Conservation (phyloP, 2,888 invertebrate species). For the Sarcophaga variegata region DNA sequence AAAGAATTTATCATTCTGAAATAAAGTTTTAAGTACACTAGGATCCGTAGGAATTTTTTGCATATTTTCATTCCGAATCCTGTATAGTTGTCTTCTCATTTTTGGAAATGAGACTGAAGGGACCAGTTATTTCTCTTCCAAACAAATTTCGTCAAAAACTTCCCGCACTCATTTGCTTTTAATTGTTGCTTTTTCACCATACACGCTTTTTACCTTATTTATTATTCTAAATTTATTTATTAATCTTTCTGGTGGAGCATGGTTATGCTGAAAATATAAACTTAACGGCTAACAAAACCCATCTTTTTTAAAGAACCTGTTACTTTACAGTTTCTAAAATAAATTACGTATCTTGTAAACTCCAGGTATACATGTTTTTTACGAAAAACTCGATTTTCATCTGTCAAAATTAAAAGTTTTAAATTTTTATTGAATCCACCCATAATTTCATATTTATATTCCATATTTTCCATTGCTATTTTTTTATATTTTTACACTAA, state of each 20-base stretch:
- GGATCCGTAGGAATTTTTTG: too few species aligned
- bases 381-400: slow-evolving; percentile 9
- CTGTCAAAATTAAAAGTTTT: neutral
- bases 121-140: neutral
- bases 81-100: neutral
- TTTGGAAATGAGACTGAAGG: too few species aligned
- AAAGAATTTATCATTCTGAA: too few species aligned
- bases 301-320: too few species aligned
- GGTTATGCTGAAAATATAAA: neutral
- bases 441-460: neutral
- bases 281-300: too few species aligned
- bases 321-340: too few species aligned
- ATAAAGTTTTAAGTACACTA: too few species aligned
- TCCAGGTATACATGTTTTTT: neutral
- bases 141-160: slow-evolving; percentile 5
- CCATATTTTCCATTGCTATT: too few species aligned
- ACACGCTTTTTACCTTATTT: too few species aligned
- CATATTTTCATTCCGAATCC: neutral
- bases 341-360: too few species aligned
- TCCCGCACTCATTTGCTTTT: neutral
- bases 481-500: too few species aligned
- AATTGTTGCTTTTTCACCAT: neutral
- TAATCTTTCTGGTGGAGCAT: neutral
- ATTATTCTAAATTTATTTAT: too few species aligned
- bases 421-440: neutral